phyloP scores from a whole-genome alignment of 2,888 invertebrate species.

The Apodemia zela region DNA sequence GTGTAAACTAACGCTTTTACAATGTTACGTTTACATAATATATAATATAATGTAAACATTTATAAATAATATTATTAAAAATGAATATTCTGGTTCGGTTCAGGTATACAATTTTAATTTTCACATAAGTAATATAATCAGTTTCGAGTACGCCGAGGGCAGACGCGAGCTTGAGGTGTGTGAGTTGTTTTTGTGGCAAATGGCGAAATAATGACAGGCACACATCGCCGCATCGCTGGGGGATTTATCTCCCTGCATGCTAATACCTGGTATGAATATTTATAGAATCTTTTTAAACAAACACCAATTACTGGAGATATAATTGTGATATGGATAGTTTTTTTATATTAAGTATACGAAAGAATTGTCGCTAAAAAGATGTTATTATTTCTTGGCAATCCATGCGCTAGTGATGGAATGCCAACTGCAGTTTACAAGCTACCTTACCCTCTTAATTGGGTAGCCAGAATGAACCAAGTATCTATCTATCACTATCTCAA shows the following conservation, averaged over 20 bases:
- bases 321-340: neutral
- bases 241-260: slow-evolving; percentile 58
- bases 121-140: slow-evolving; percentile 15
- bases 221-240: slow-evolving; percentile 45
- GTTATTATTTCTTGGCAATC: too few species aligned
- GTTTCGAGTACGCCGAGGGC: slow-evolving; percentile 14
- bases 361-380: too few species aligned
- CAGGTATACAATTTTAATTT: slow-evolving; percentile 15
- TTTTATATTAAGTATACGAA: too few species aligned
- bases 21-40: too few species aligned
- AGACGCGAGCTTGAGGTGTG: slow-evolving; percentile 36
- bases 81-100: neutral
- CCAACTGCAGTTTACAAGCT: too few species aligned
- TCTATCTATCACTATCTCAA: too few species aligned
- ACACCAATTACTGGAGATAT: slow-evolving; percentile 40
- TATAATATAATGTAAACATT: too few species aligned
- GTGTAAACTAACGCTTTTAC: too few species aligned
- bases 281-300: slow-evolving; percentile 63
- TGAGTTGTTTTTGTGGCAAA: slow-evolving; percentile 69
- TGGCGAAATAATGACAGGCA: slow-evolving; percentile 71
- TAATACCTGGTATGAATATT: slow-evolving; percentile 74
- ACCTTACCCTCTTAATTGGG: too few species aligned
- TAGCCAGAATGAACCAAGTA: too few species aligned
- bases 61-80: neutral
- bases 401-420: too few species aligned